Percentiles rank a stretch among this genome's conserved stretches.
Evolutionary conservation across 2,113 vertebrate genomes (phyloP).

Genomic region (Sylvicapra grimmia): DNA sequence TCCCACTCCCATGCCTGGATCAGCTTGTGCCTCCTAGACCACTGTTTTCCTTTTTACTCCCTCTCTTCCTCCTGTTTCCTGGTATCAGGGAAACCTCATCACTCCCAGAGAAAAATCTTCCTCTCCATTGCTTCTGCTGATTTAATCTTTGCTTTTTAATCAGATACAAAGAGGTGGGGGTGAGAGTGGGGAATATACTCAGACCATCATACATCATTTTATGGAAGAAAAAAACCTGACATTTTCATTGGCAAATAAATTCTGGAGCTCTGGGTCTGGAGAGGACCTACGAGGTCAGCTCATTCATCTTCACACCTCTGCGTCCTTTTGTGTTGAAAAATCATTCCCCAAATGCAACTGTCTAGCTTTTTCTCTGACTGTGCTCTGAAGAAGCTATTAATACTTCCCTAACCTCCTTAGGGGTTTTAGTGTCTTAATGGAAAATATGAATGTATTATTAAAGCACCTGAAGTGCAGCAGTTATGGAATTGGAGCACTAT

Average conservation of each 20-base stretch:
- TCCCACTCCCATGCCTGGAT: neutral
- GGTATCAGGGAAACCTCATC: neutral
- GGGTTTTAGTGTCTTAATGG: neutral
- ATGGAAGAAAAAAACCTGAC: conserved; percentile 41
- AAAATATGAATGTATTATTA: neutral
- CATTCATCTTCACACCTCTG: conserved; percentile 37
- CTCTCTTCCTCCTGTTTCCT: neutral
- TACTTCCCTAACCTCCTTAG: neutral
- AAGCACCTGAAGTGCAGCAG: neutral
- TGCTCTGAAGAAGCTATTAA: neutral
- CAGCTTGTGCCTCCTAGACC: neutral
- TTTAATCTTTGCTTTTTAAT: conserved; percentile 51
- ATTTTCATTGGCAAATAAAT: conserved; percentile 59
- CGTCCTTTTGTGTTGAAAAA: neutral
- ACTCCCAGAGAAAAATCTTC: neutral
- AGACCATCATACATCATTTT: conserved; percentile 26
- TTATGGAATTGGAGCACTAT: neutral
- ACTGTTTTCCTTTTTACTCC: neutral
- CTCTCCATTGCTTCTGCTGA: neutral
- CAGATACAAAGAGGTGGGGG: conserved; percentile 19
- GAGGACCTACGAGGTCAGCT: neutral
- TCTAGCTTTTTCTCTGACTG: neutral
- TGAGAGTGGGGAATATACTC: neutral
- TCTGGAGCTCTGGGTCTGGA: neutral
- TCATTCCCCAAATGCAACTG: neutral